A percentile compares a stretch with the other conserved stretches of the same genome.
These are phyloP conservation scores for Heliocidaris erythrogramma DNA, from an alignment of 35 echinoderm and acorn worm genomes.

Conservation along the genomic window DNA sequence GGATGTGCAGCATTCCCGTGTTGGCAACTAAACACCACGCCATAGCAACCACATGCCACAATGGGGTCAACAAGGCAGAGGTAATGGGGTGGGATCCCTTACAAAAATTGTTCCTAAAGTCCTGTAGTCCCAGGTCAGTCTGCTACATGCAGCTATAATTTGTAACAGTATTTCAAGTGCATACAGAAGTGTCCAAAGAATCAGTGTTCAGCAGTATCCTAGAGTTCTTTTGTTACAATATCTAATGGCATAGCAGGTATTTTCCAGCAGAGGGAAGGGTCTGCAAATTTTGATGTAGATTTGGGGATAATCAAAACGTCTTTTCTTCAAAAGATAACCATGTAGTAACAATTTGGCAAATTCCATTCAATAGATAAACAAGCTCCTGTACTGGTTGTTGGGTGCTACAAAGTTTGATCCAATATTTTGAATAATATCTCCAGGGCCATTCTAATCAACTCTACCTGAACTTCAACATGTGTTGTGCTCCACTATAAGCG, in stretches of 20 bases:
- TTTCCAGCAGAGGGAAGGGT: background rate
- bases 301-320: background rate
- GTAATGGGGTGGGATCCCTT: slow-evolving; percentile 2
- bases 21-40: slow-evolving; percentile 77
- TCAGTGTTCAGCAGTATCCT: background rate
- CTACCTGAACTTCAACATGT: background rate
- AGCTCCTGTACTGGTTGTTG: background rate
- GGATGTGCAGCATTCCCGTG: slow-evolving; percentile 63
- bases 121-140: background rate
- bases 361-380: background rate
- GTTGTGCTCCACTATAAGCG: background rate
- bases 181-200: background rate
- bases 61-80: background rate
- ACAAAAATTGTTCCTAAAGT: background rate
- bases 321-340: background rate
- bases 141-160: background rate
- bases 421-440: background rate
- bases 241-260: background rate
- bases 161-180: background rate
- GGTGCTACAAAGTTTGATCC: background rate
- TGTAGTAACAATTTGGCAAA: background rate
- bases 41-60: slow-evolving; percentile 46
- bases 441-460: background rate
- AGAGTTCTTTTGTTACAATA: background rate
- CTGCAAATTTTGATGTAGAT: background rate